Evolutionary conservation across 2,113 vertebrate genomes (phyloP), one percentile per base, ranked within the genome.

Genomic region (Sander vitreus): DNA sequence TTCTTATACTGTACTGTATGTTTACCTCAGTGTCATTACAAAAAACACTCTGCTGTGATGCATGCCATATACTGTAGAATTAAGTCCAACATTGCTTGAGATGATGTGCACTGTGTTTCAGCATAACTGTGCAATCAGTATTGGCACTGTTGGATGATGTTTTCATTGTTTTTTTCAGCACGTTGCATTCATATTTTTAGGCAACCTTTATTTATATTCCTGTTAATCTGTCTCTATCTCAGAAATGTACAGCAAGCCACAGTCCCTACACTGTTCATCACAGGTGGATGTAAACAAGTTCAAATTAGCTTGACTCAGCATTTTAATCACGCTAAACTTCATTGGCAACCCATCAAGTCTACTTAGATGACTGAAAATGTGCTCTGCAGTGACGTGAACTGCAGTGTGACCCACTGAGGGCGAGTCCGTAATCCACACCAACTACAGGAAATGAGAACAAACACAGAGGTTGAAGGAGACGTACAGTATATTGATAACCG

Each of bases 401-500:
- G 86, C 13, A 78, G 74, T 47, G 60, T 78, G 78, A 85, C 65
- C 78, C 82, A 78, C 74, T 66, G 73, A 71, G 59, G 3, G 65
- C 13, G 78, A 67, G 71, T 45, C 50, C 8, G 2, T 75, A 70
- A 81, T 70, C 69, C 47, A 39, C 33, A 48, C 45, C 70, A 60
- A 39, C 47, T 5, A 39, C 45, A 43, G 30, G 16, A 48, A 62
- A 55, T 27, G 39, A 76, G 63, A 51, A 48, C 62, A 50, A 76
- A 68, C 23, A 11, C 23, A 63, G 55, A 16, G 57, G 55, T 12
- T 43, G 73, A 62, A 81, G 27, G 48, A 75, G 67, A 69, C 18
- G 2, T 7, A 16, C 59, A 45, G 36, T 0, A 0, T 19, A 23
- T 53, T 43, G 39, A 77, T 39, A 69, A 36, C 16, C 39, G 13